Conservation (phyloP, 2,888 invertebrate genomes). For the Spicauda simplicius region DNA sequence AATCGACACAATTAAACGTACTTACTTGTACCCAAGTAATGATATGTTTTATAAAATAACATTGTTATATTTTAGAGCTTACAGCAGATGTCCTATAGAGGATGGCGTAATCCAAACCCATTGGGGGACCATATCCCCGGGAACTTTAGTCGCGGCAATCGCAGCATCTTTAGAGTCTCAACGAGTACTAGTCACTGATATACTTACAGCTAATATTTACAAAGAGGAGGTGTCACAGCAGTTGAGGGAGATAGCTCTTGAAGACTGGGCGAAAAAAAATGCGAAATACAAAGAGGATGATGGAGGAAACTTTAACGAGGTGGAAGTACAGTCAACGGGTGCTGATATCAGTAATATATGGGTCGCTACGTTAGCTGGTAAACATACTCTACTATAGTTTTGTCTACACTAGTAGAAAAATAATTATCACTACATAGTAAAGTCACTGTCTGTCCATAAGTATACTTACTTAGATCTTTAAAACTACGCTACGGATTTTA, state of each 20-base stretch:
- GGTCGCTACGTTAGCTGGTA: conserved; percentile 86
- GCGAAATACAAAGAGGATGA: conserved; percentile 56
- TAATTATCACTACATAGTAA: no score
- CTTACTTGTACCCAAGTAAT: no score
- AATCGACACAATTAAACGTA: no score
- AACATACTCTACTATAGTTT: no score
- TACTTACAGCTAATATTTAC: conserved; percentile 70
- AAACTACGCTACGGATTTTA: no score
- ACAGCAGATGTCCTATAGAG: conserved; percentile 87
- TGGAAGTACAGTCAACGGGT: conserved; percentile 31
- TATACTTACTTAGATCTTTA: no score
- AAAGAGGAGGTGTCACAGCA: conserved; percentile 71
- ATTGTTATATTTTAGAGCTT: conserved; percentile 54
- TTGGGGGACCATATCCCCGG: conserved; percentile 86
- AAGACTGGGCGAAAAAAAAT: conserved; percentile 70
- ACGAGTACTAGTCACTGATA: conserved; percentile 76
- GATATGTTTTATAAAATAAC: no score
- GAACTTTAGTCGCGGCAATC: conserved; percentile 85
- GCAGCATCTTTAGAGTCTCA: conserved; percentile 86
- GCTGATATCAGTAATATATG: conserved; percentile 83
- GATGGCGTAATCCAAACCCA: conserved; percentile 86
- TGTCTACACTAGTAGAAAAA: no score
- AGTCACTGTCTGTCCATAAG: no score
- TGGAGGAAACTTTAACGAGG: conserved; percentile 35
- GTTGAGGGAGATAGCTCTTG: conserved; percentile 62